A percentile compares a stretch with the other conserved stretches of the same genome.
phyloP scores from a whole-genome alignment of 2,113 vertebrate genomes.

The Varanus komodoensis region DNA sequence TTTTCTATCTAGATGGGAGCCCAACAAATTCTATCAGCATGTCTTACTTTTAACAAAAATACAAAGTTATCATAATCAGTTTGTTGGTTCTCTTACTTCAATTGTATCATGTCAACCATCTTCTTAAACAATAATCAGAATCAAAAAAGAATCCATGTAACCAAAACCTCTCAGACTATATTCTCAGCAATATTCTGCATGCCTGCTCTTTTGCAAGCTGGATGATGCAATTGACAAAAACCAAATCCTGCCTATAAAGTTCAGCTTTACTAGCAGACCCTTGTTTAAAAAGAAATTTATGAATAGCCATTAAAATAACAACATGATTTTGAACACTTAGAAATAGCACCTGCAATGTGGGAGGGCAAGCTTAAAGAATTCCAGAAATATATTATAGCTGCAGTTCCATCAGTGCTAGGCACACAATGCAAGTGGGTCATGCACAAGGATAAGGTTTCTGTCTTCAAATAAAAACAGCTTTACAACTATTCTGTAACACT shows the following conservation, averaged over 20 bases:
- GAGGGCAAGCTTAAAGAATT: not conserved
- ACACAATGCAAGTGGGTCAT: not conserved
- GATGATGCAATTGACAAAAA: conserved; percentile 35
- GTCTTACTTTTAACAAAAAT: conserved; percentile 29
- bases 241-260: conserved; percentile 28
- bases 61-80: conserved; percentile 26
- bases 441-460: not conserved
- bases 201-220: not conserved
- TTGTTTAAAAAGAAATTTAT: not conserved
- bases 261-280: not conserved
- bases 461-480: not conserved
- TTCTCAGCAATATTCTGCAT: conserved; percentile 27
- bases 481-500: not conserved
- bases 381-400: not conserved
- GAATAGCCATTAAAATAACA: not conserved
- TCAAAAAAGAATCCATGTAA: not conserved
- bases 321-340: not conserved
- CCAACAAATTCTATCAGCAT: not conserved
- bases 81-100: conserved; percentile 35
- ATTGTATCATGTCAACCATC: conserved; percentile 8
- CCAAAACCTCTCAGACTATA: conserved; percentile 17
- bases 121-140: conserved; percentile 22
- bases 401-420: not conserved
- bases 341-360: not conserved
- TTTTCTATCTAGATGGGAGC: too few relatives aligned